Evolutionary conservation across 2,888 invertebrate genomes (phyloP).

Genomic region (Tipula confusa): DNA sequence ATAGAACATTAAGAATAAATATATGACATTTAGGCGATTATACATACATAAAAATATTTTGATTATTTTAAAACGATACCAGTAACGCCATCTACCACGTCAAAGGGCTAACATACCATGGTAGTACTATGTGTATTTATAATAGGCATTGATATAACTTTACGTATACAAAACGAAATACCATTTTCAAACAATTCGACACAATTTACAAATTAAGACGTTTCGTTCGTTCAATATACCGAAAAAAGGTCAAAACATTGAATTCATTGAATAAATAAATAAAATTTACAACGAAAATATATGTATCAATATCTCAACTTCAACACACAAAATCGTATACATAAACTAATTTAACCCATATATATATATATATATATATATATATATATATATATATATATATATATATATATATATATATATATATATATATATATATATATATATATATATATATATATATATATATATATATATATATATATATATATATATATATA

Average conservation of each 20-base stretch:
- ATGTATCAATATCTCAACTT: neutral
- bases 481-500: neutral
- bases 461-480: neutral
- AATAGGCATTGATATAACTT: too few relatives aligned
- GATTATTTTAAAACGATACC: too few relatives aligned
- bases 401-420: neutral
- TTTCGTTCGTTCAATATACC: neutral
- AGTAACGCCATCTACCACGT: too few relatives aligned
- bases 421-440: neutral
- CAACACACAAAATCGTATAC: neutral
- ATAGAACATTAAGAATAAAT: too few relatives aligned
- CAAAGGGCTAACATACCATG: too few relatives aligned
- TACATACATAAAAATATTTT: too few relatives aligned
- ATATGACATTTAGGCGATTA: too few relatives aligned
- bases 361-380: neutral
- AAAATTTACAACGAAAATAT: neutral
- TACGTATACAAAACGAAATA: too few relatives aligned
- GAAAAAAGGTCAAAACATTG: slow-evolving; percentile 4
- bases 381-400: neutral
- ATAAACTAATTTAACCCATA: neutral
- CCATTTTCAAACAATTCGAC: neutral
- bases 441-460: neutral
- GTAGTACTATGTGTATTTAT: too few relatives aligned
- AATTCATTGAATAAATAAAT: neutral
- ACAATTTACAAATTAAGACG: neutral